Base-by-base conservation (phyloP, 1,140 invertebrate genomes). In the Melitaea cinxia region DNA sequence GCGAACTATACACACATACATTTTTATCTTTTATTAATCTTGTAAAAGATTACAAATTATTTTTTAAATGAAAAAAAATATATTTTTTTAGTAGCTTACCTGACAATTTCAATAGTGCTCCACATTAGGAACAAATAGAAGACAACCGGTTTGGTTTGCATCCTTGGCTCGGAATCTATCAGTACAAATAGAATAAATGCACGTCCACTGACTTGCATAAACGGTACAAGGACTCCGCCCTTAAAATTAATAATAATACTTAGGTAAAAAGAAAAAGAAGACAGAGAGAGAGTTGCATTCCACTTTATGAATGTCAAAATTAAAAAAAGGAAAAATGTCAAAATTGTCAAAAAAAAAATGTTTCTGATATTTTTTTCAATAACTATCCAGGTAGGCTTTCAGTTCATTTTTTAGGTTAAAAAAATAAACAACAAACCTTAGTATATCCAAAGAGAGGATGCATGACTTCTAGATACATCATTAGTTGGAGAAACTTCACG, bases 371-470 rank as follows among this genome's bases (percentile, higher is more conserved):
- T n/a, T n/a, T n/a, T n/a, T n/a, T n/a, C n/a, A n/a, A n/a, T n/a
- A n/a, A n/a, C n/a, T n/a, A n/a, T n/a, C n/a, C n/a, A n/a, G n/a
- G n/a, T n/a, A n/a, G n/a, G n/a, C n/a, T n/a, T n/a, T n/a, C n/a
- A n/a, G n/a, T n/a, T n/a, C n/a, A n/a, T n/a, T n/a, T n/a, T n/a
- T n/a, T n/a, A n/a, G n/a, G n/a, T n/a, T n/a, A n/a, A n/a, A n/a
- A n/a, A n/a, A n/a, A n/a, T n/a, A n/a, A n/a, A n/a, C 35, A 33
- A 64, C 75, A 67, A 45, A 96, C 95, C 88, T 94, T 96, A 10
- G 97, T 97, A 72, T 98, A 97, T 1, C 96, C 96, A 77, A 98
- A 95, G 4, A 98, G 68, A 2, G 97, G 95, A 93, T 98, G 96
- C 89, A 98, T 92, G 0, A 98, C 94, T 92, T 99, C 98, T 63